Percentiles rank a stretch among this genome's conserved stretches.
These are phyloP conservation scores for Mugil cephalus DNA, from an alignment of 2,113 vertebrate species.

Conservation along the genomic window DNA sequence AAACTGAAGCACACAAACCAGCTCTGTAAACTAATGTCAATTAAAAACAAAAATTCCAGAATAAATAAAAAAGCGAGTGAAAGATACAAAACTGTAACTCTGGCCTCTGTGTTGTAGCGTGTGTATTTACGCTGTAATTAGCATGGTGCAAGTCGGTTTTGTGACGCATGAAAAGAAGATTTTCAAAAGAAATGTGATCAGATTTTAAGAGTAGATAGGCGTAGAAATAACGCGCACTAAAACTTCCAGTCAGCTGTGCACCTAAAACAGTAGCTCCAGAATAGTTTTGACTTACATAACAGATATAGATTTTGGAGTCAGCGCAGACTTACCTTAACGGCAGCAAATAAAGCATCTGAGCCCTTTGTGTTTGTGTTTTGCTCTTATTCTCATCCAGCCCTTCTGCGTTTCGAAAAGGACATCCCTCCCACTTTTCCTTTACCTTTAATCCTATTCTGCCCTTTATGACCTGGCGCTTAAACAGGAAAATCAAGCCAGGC, in stretches of 20 bases:
- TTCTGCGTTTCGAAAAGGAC: background rate
- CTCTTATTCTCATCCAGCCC: background rate
- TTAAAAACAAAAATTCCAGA: too few species aligned
- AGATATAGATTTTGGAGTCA: background rate
- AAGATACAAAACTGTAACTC: too few species aligned
- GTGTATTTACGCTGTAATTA: background rate
- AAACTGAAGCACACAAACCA: too few species aligned
- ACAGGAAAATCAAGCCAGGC: slow-evolving; percentile 64
- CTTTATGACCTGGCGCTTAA: slow-evolving; percentile 12
- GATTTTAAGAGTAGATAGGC: background rate
- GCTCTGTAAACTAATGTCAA: too few species aligned
- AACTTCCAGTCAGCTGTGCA: background rate
- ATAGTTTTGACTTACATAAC: background rate
- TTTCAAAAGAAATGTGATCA: background rate
- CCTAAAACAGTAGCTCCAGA: background rate
- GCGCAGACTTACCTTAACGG: slow-evolving; percentile 35
- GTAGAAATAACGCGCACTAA: background rate
- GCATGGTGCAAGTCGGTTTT: too few species aligned
- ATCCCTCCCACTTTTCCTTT: background rate
- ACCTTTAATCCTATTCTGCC: slow-evolving; percentile 3
- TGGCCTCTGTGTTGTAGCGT: background rate
- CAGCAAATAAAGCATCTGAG: slow-evolving; percentile 15
- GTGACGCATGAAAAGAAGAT: background rate
- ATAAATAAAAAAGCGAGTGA: too few species aligned
- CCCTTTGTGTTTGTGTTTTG: background rate